Evolutionary conservation across 2,888 invertebrate species (phyloP).

Genomic region (Drosophila pseudotakahashii): DNA sequence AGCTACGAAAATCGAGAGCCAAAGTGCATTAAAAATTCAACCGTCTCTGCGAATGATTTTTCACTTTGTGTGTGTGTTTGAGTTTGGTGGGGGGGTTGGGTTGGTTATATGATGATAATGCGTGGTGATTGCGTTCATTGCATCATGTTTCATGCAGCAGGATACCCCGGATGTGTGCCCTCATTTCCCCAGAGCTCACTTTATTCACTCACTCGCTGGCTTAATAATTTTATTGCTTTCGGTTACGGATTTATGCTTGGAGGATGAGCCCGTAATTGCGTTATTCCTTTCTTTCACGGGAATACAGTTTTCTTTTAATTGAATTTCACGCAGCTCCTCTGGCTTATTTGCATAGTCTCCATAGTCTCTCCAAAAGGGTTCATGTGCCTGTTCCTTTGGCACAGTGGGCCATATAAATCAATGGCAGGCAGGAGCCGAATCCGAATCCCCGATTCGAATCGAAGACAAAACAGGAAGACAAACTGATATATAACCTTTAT

Average conservation of each 20-base stretch:
- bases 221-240: constrained; percentile 70
- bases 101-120: constrained; percentile 35
- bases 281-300: constrained; percentile 45
- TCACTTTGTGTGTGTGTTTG: constrained; percentile 35
- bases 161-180: constrained; percentile 1
- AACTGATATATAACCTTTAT: constrained; percentile 55
- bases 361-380: constrained; percentile 25
- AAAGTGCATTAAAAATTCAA: constrained; percentile 72
- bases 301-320: constrained; percentile 62
- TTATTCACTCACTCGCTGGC: constrained; percentile 49
- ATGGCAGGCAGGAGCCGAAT: constrained; percentile 11
- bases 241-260: constrained; percentile 43
- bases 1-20: constrained; percentile 50
- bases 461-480: constrained; percentile 49
- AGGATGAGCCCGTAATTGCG: constrained; percentile 51
- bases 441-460: constrained; percentile 32
- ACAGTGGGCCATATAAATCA: constrained; percentile 31
- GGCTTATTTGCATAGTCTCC: constrained; percentile 54
- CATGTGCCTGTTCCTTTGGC: not conserved
- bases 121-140: constrained; percentile 49
- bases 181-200: constrained; percentile 67
- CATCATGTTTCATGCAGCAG: constrained; percentile 58
- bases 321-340: constrained; percentile 51
- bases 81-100: too few species aligned
- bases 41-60: constrained; percentile 47